Conservation (phyloP, 2,797 vertebrate species). For the Antrozous pallidus region DNA sequence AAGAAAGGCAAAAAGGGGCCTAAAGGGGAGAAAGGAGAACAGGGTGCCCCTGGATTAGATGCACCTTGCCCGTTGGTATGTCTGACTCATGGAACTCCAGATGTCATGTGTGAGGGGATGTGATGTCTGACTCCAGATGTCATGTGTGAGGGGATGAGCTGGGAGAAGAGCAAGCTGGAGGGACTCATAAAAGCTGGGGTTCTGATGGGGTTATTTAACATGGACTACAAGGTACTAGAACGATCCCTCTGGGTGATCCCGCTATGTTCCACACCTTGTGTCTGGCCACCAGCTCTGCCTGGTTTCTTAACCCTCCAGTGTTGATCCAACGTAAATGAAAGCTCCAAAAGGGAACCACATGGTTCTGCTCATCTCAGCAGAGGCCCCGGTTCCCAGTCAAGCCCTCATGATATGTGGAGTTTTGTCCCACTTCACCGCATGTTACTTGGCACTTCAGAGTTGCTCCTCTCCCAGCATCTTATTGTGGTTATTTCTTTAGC, state of each 20-base stretch:
- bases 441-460: constrained; percentile 17
- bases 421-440: accelerated
- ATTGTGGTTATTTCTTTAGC: constrained; percentile 77
- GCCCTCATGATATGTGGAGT: accelerated
- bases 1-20: constrained; percentile 99
- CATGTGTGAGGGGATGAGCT: constrained; percentile 68
- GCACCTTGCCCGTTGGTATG: constrained; percentile 99
- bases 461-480: constrained; percentile 83
- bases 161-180: constrained; percentile 85
- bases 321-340: neutral
- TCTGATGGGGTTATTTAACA: neutral
- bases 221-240: neutral
- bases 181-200: neutral
- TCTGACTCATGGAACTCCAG: constrained; percentile 84
- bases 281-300: neutral
- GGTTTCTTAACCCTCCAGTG: neutral
- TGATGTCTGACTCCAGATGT: constrained; percentile 74
- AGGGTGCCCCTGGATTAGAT: constrained; percentile 99
- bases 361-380: neutral
- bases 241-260: accelerated
- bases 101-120: constrained; percentile 76
- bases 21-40: constrained; percentile 99
- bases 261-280: neutral
- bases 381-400: neutral
- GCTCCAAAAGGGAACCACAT: accelerated